Conservation (phyloP, 2,888 invertebrate species). For the Leptinotarsa haldemani region DNA sequence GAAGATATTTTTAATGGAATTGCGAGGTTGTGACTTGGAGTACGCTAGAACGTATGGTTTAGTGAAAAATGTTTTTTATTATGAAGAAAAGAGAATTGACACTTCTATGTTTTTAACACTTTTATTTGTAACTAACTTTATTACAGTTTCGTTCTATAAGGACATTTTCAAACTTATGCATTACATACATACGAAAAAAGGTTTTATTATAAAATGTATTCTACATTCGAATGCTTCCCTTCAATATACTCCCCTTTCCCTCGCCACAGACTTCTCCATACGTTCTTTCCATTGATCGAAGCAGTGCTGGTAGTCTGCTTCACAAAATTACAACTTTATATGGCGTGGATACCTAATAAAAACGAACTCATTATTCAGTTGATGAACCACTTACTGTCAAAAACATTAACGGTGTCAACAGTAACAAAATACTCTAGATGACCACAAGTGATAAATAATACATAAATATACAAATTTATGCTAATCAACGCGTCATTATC, state of each 20-base stretch:
- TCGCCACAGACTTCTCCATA: too few relatives aligned
- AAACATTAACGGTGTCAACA: slow-evolving; percentile 8
- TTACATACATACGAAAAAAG: too few relatives aligned
- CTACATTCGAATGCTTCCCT: too few relatives aligned
- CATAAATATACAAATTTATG: slow-evolving; percentile 28
- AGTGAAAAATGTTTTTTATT: not conserved
- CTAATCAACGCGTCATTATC: slow-evolving; percentile 30
- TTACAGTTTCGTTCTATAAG: too few relatives aligned
- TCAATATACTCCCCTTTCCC: too few relatives aligned
- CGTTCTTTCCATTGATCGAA: too few relatives aligned
- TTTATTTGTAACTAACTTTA: too few relatives aligned
- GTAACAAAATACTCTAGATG: slow-evolving; percentile 18
- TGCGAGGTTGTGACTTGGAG: not conserved
- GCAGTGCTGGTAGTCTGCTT: too few relatives aligned
- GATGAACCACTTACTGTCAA: slow-evolving; percentile 1
- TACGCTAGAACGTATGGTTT: not conserved
- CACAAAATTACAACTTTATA: not conserved
- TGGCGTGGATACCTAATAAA: not conserved
- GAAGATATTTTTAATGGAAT: slow-evolving; percentile 18
- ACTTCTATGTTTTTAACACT: too few relatives aligned
- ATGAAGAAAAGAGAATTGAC: too few relatives aligned
- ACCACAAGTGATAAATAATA: slow-evolving; percentile 1
- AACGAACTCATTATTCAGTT: not conserved
- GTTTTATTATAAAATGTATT: too few relatives aligned
- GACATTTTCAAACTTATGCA: too few relatives aligned